Base-by-base conservation (phyloP, 2,797 vertebrate genomes). In the Tachyglossus aculeatus region DNA sequence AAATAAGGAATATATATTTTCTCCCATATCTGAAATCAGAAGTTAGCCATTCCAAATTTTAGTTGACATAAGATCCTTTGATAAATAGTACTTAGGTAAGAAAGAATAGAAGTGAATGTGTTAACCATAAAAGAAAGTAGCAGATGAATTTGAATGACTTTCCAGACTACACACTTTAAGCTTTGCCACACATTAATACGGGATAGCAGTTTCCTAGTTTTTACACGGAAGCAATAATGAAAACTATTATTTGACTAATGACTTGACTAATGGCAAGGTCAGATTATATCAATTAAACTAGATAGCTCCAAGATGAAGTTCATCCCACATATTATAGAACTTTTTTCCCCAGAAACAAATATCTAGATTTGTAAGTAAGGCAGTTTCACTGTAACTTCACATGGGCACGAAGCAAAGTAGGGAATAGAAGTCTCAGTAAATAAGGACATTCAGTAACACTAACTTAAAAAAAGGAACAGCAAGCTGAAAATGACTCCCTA, bases 241-340 rank as follows among this genome's bases (percentile, higher is more conserved):
- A 83, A n/a, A n/a, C n/a, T n/a, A n/a, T n/a, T n/a, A n/a, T n/a
- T n/a, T n/a, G n/a, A n/a, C n/a, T n/a, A n/a, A n/a, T n/a, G n/a
- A n/a, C n/a, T n/a, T n/a, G n/a, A 86, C 75, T 84, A 80, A 87
- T 81, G 73, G 82, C 85, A 89, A 91, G 80, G 83, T 88, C 80
- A 83, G 32, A 73, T 68, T 78, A 68, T 54, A 86, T 82, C 82
- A 89, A 85, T 91, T 91, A 86, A 87, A 84, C 62, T 55, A 78
- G 44, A 86, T 78, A 76, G 25, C 39, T 85, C 24, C 44, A 78
- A 74, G 53, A 79, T 68, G 80, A 82, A 83, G 44, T 83, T 88
- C 54, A 68, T 34, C 69, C 25, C 53, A 69, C n/a, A 62, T 29
- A 54, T 67, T 77, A 43, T 52, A 41, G 27, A 36, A 74, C 19